phyloP scores from a whole-genome alignment of 2,797 vertebrate species.

The Mormyrops boulengeri region DNA sequence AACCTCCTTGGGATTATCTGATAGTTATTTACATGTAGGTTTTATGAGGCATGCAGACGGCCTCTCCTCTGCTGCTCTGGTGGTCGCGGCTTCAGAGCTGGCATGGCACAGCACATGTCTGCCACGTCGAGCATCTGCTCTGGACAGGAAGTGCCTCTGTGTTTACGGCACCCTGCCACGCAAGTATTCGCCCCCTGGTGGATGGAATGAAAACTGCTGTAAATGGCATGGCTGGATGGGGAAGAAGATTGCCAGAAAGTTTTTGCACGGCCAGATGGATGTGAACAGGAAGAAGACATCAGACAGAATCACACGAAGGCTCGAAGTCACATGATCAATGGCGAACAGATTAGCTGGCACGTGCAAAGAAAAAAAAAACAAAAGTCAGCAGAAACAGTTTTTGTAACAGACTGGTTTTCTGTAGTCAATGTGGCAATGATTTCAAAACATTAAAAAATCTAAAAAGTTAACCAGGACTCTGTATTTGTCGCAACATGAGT shows the following conservation, averaged over 20 bases:
- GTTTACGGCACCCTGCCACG: neutral
- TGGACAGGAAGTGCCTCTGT: neutral
- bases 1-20: neutral
- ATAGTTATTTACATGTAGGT: neutral
- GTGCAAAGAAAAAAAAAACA: neutral
- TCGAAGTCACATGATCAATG: neutral
- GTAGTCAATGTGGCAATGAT: neutral
- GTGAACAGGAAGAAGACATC: neutral
- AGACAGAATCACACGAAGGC: neutral
- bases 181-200: neutral
- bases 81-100: neutral
- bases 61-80: neutral
- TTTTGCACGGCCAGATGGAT: neutral
- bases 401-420: neutral
- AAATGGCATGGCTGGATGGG: neutral
- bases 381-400: neutral
- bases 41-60: neutral
- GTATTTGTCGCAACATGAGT: neutral
- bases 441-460: neutral
- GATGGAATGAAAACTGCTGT: neutral
- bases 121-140: slow-evolving; percentile 5
- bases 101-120: neutral
- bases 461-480: neutral
- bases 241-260: neutral
- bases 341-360: neutral